Evolutionary conservation across 2,888 invertebrate genomes (phyloP), one percentile per base, ranked within the genome.

Genomic region (Linyphia triangularis): DNA sequence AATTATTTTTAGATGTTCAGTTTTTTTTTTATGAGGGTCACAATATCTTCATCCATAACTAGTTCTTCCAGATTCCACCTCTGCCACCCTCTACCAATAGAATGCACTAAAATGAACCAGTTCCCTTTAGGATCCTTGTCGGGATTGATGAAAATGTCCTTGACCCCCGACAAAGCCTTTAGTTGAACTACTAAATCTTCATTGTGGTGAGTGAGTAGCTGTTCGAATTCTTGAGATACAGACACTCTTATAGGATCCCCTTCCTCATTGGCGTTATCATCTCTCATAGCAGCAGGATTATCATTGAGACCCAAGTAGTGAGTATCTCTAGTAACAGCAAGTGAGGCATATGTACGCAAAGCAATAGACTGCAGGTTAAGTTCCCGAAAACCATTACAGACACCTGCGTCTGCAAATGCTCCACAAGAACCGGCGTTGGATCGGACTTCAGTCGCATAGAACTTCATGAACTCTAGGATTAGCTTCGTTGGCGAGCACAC

Each of bases 311-410:
- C 69, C 0, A 78, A 37, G 22, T 61, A 63, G 16, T 57, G n/a
- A 9, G 28, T 4, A 22, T 70, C 37, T 28, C 70, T 67, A 0
- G 78, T 69, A 2, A 78, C 37, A 22, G 85, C 85, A 5, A 85
- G 37, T 4, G 59, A 33, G 19, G 85, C 85, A 40, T 85, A 85
- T 0, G 78, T 78, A 30, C 70, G 51, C 43, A 85, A 28, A 10
- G 85, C 85, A 5, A 85, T 33, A 13, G 85, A 85, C 19, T 85
- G 77, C 22, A 85, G 28, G 30, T 85, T 78, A 24, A 77, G n/a
- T 3, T 43, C 78, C 6, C 70, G 33, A 26, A 85, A 78, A 16
- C 33, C 33, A 5, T 43, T 59, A 16, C 6, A n/a, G 1, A n/a
- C n/a, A n/a, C 2, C n/a, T 5, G 51, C 13, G n/a, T 51, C 51